Conservation (phyloP, 2,888 invertebrate genomes). For the Caenorhabditis angaria region DNA sequence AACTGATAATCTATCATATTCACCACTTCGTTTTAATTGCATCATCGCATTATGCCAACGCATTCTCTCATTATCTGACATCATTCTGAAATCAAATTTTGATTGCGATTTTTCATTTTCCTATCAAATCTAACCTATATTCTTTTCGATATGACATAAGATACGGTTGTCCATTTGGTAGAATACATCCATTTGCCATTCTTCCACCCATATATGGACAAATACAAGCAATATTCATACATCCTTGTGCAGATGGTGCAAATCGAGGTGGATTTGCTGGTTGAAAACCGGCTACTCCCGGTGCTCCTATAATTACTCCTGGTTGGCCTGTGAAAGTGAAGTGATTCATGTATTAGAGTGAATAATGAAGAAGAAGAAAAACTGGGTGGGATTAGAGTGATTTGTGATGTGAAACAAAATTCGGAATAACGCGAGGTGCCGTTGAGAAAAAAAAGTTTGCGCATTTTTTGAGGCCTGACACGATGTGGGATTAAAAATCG, state of each 20-base stretch:
- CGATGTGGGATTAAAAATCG: no score
- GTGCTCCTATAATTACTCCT: slow-evolving; percentile 47
- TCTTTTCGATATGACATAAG: slow-evolving; percentile 64
- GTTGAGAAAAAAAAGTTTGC: no score
- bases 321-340: no score
- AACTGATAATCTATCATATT: slow-evolving; percentile 65
- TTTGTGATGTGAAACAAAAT: no score
- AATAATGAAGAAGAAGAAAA: no score
- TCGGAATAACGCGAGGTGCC: no score
- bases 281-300: slow-evolving; percentile 52
- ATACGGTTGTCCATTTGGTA: slow-evolving; percentile 59
- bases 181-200: slow-evolving; percentile 56
- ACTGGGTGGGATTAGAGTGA: no score
- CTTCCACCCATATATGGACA: slow-evolving; percentile 67
- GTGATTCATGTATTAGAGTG: no score
- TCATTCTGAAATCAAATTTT: slow-evolving; percentile 53
- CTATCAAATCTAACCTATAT: slow-evolving; percentile 44
- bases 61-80: slow-evolving; percentile 63
- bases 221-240: slow-evolving; percentile 66
- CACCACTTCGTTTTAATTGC: slow-evolving; percentile 65
- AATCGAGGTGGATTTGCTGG: slow-evolving; percentile 65
- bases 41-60: slow-evolving; percentile 62
- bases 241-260: slow-evolving; percentile 59
- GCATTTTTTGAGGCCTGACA: no score
- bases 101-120: neutral